Evolutionary conservation across 2,888 invertebrate species (phyloP).

Genomic region (Chrysolina haemoptera): DNA sequence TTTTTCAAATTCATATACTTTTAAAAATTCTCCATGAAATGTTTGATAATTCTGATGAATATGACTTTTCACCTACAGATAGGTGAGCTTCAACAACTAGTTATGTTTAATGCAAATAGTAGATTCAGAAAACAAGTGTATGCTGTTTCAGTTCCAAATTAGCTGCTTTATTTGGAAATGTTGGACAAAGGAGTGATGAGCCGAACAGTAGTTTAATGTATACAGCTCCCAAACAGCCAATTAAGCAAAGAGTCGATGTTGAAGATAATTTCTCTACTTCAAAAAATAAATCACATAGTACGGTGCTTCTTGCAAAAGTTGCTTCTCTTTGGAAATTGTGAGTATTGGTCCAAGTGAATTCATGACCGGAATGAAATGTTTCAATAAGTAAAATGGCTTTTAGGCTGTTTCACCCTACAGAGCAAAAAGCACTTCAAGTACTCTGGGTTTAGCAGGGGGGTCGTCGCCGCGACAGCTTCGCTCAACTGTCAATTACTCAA

Average conservation of each 20-base stretch:
- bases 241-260: constrained; percentile 38
- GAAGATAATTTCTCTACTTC: constrained; percentile 34
- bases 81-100: constrained; percentile 50
- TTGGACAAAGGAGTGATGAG: constrained; percentile 32
- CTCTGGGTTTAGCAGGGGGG: too few species aligned
- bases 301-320: constrained; percentile 58
- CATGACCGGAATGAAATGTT: too few species aligned
- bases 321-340: constrained; percentile 61
- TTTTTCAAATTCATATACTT: too few species aligned
- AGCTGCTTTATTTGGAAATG: constrained; percentile 57
- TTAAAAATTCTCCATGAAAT: constrained; percentile 47
- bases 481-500: too few species aligned
- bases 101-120: constrained; percentile 4
- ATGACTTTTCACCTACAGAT: constrained; percentile 57
- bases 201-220: constrained; percentile 56
- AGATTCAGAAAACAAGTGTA: background rate
- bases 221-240: constrained; percentile 62
- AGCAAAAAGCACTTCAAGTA: too few species aligned
- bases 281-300: constrained; percentile 49
- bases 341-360: constrained; percentile 31
- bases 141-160: constrained; percentile 59
- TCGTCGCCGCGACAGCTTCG: too few species aligned
- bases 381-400: too few species aligned
- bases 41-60: constrained; percentile 59
- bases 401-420: too few species aligned